These are phyloP conservation scores for Hipposideros armiger DNA, from an alignment of 2,113 vertebrate genomes.

Conservation along the genomic window DNA sequence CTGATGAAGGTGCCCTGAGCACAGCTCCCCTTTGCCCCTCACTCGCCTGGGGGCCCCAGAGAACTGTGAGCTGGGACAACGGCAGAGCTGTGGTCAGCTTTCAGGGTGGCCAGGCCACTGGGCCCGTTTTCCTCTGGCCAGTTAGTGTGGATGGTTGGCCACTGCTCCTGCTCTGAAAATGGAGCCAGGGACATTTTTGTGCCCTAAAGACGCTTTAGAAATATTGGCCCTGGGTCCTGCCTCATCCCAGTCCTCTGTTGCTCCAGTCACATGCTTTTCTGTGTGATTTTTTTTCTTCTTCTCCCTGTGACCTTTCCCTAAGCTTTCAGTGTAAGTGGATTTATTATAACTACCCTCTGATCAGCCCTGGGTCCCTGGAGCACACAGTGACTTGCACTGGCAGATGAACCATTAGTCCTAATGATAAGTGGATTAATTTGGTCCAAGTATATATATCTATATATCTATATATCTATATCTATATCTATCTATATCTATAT, in stretches of 20 bases:
- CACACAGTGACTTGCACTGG: background rate
- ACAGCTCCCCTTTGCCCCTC: background rate
- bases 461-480: no score
- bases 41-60: background rate
- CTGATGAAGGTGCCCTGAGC: background rate
- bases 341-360: background rate
- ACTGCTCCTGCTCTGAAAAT: background rate
- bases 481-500: no score
- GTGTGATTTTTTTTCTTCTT: background rate
- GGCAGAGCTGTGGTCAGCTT: background rate
- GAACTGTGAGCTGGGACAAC: fast-evolving
- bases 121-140: background rate
- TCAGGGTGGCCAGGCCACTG: background rate
- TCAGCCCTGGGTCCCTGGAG: background rate
- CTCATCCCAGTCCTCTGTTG: background rate
- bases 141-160: background rate
- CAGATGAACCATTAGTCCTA: background rate
- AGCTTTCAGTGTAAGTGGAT: background rate
- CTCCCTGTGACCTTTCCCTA: background rate
- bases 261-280: background rate
- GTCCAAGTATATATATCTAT: background rate
- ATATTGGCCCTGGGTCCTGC: background rate
- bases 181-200: background rate
- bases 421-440: background rate
- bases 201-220: background rate